phyloP scores from a whole-genome alignment of 2,113 vertebrate species.

The Eptesicus fuscus region DNA sequence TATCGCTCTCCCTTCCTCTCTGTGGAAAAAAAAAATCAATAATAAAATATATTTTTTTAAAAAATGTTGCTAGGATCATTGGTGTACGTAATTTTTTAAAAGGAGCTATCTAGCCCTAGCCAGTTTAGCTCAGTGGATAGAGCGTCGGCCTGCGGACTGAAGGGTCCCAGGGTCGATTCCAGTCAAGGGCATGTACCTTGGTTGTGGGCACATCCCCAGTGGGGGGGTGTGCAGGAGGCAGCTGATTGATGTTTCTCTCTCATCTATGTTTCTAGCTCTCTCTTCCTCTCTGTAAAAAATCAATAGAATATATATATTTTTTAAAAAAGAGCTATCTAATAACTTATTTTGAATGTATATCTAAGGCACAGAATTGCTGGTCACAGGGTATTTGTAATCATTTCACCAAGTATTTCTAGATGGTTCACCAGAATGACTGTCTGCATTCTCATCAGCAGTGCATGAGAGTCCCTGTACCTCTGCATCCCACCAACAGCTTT shows the following conservation, averaged over 20 bases:
- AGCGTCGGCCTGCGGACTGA: too few species aligned
- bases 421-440: neutral
- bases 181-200: too few species aligned
- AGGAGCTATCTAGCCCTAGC: neutral
- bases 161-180: too few species aligned
- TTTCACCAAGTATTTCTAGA: neutral
- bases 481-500: neutral
- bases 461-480: neutral
- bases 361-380: neutral
- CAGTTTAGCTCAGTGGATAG: too few species aligned
- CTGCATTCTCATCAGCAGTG: neutral
- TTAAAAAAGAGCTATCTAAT: neutral
- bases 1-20: too few species aligned
- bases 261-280: too few species aligned
- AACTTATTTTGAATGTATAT: neutral
- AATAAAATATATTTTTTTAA: too few species aligned
- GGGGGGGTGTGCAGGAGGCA: too few species aligned
- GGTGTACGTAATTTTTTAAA: neutral
- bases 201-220: too few species aligned
- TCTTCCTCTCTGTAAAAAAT: too few species aligned
- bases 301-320: neutral
- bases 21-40: too few species aligned
- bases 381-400: neutral
- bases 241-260: too few species aligned
- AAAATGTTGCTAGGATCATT: neutral